Percentiles rank a stretch among this genome's conserved stretches.
Conservation (phyloP, 1,140 invertebrate genomes). For the Drosophila melanica region DNA sequence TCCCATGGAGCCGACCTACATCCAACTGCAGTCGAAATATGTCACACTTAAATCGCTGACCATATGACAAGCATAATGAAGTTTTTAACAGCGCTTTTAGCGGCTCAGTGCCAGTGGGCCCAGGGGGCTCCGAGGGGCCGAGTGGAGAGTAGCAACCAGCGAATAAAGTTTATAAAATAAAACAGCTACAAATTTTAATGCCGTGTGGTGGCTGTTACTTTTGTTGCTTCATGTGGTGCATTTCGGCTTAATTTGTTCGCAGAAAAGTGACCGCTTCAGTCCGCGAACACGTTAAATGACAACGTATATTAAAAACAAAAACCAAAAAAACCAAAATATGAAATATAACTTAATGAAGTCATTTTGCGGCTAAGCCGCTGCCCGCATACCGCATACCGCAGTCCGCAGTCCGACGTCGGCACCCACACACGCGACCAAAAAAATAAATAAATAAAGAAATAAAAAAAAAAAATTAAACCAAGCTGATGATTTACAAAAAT, state of each 20-base stretch:
- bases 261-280: conserved; percentile 45
- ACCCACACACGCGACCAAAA: conserved; percentile 45
- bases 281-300: conserved; percentile 22
- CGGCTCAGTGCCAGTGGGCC: conserved; percentile 53
- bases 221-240: conserved; percentile 54
- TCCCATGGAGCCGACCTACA: conserved; percentile 44
- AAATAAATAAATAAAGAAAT: conserved; percentile 38
- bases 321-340: conserved; percentile 41
- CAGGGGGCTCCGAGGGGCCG: background rate
- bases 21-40: conserved; percentile 53
- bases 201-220: conserved; percentile 6
- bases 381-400: conserved; percentile 34
- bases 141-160: background rate
- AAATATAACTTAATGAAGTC: conserved; percentile 80
- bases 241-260: conserved; percentile 78
- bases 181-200: conserved; percentile 51
- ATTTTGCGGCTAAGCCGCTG: conserved; percentile 73
- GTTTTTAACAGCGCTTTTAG: conserved; percentile 76
- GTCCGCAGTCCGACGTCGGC: conserved; percentile 15
- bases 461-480: conserved; percentile 29
- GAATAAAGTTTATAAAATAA: conserved; percentile 1
- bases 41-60: conserved; percentile 65
- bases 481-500: conserved; percentile 54
- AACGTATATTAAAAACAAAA: conserved; percentile 4
- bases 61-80: conserved; percentile 66